Base-by-base conservation (phyloP, 1,140 invertebrate genomes). In the Apolygus lucorum region DNA sequence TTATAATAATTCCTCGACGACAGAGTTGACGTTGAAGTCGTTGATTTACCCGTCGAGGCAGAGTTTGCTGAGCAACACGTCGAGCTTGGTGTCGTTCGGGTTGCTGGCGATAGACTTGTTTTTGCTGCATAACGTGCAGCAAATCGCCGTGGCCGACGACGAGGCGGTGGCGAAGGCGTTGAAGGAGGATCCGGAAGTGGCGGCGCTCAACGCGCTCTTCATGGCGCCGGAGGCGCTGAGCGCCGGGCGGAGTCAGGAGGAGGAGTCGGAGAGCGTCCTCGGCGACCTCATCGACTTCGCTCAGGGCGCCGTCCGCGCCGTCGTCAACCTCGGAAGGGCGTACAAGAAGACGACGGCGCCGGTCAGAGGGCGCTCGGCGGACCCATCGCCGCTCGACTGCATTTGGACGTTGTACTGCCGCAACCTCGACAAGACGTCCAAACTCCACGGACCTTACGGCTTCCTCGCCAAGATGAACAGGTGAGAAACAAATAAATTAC, bases 381-480 rank as follows among this genome's bases (percentile, higher is more conserved):
- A 62, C 75, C 68, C 34, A 22, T 63, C 29, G 21, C 68, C 77
- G 13, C 74, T 86, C 71, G 84, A 86, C 72, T 86, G 85, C 71
- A 79, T 86, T 1, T 86, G 85, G 85, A 79, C 82, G 34, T 74
- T 85, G 68, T 86, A 86, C 76, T 86, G 85, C 74, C 78, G 79
- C 64, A 85, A 85, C 77, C 75, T 86, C 28, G 82, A 82, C 26
- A 82, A 82, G 1, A 84, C 84, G 0, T 78, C 83, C 1, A 80
- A 80, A 52, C 74, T 84, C 17, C 77, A 79, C 13, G 79, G 84
- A 1, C 81, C 84, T 0, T 85, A 85, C 71, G 84, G 84, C 2
- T 82, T 84, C 62, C 81, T 85, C 72, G 84, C 84, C 0, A 82
- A 83, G 71, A 82, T 86, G 71, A 86, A 86, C 77, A 83, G 84